phyloP scores from a whole-genome alignment of 64 coral and sea anemone genomes.

The Porites lutea region DNA sequence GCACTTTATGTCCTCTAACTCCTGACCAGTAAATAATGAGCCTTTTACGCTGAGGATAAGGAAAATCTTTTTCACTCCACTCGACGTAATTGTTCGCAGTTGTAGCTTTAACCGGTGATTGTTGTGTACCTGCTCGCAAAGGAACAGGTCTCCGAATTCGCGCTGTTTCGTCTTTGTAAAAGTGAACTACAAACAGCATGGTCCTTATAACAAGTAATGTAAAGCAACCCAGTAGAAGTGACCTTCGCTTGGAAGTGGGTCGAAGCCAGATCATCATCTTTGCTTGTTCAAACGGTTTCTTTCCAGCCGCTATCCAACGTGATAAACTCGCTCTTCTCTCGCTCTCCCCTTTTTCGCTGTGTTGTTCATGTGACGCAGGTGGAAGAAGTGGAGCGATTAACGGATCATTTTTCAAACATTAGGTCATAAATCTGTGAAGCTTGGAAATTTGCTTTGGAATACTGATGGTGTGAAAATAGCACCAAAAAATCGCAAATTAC shows the following conservation, averaged over 20 bases:
- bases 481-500: not conserved
- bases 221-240: slow-evolving; percentile 41
- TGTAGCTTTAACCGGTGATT: not conserved
- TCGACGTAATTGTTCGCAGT: slow-evolving; percentile 35
- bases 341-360: not conserved
- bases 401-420: not conserved
- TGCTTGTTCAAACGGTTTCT: not conserved
- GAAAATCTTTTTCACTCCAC: slow-evolving; percentile 72
- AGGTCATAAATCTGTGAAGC: not conserved
- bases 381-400: slow-evolving; percentile 33
- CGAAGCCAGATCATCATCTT: slow-evolving; percentile 60
- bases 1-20: slow-evolving; percentile 76
- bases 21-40: slow-evolving; percentile 97
- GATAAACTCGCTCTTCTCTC: not conserved
- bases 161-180: slow-evolving; percentile 59
- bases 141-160: not conserved
- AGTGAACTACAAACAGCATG: slow-evolving; percentile 70
- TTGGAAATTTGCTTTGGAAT: not conserved
- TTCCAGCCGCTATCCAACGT: slow-evolving; percentile 26
- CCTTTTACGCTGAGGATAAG: slow-evolving; percentile 59
- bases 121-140: slow-evolving; percentile 10
- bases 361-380: slow-evolving; percentile 18
- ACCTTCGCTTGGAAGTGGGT: slow-evolving; percentile 50
- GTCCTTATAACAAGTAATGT: slow-evolving; percentile 55
- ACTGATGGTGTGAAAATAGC: slow-evolving; percentile 10